These are phyloP conservation scores for Beris morrisii DNA, from an alignment of 2,888 invertebrate species.

Conservation along the genomic window DNA sequence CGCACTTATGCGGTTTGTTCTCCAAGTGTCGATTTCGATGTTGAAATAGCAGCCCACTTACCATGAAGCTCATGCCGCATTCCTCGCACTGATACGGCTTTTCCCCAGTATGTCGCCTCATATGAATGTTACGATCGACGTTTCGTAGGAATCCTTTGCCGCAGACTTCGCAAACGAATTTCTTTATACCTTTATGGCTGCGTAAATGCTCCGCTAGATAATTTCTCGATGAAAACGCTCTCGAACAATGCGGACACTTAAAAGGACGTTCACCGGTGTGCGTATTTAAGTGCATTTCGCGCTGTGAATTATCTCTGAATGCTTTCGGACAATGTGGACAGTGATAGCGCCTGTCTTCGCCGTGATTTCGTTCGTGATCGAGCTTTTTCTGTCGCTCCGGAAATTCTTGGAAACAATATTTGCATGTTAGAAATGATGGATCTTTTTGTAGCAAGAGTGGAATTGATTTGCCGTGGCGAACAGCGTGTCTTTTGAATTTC, in stretches of 20 bases:
- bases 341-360: slow-evolving; percentile 27
- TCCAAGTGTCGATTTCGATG: slow-evolving; percentile 38
- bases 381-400: no score
- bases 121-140: slow-evolving; percentile 38
- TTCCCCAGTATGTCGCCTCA: slow-evolving; percentile 39
- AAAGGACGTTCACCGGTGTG: slow-evolving; percentile 40
- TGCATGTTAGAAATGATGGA: no score
- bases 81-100: slow-evolving; percentile 40
- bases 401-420: no score
- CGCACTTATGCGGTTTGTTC: slow-evolving; percentile 37
- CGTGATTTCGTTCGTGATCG: not conserved
- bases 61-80: slow-evolving; percentile 39
- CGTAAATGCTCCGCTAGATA: slow-evolving; percentile 40
- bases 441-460: no score
- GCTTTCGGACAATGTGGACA: slow-evolving; percentile 37
- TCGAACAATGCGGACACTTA: slow-evolving; percentile 38
- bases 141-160: slow-evolving; percentile 38
- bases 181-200: slow-evolving; percentile 40
- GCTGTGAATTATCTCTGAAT: slow-evolving; percentile 39
- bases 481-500: no score
- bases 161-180: slow-evolving; percentile 39
- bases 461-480: no score
- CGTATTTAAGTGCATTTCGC: slow-evolving; percentile 36
- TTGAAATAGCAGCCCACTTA: slow-evolving; percentile 37
- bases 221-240: slow-evolving; percentile 38